A percentile compares a stretch with the other conserved stretches of the same genome.
Conservation (phyloP, 1,140 invertebrate genomes). For the Andrena cerasifolii region DNA sequence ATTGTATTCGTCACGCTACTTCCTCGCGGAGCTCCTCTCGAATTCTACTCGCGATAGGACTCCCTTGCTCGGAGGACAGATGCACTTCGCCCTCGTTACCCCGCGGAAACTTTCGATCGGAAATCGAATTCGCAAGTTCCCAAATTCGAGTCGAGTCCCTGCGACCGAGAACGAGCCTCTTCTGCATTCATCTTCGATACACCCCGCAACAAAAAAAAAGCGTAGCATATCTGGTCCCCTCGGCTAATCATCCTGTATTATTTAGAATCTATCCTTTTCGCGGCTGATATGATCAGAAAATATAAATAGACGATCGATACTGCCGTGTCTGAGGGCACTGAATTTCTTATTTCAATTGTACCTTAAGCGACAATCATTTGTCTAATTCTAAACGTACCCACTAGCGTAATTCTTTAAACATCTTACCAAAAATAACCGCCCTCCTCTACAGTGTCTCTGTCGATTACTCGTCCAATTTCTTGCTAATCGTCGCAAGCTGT, state of each 20-base stretch:
- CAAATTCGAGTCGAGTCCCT: too few relatives aligned
- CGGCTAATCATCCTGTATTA: background rate
- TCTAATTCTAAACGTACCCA: too few relatives aligned
- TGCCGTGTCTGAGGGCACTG: background rate
- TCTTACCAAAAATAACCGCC: too few relatives aligned
- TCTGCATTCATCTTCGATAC: conserved; percentile 16
- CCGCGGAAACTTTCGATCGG: background rate
- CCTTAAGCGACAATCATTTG: background rate
- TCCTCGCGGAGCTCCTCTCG: background rate
- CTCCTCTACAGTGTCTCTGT: too few relatives aligned
- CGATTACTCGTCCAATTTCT: too few relatives aligned
- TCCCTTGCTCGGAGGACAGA: conserved; percentile 7
- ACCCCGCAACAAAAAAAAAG: background rate
- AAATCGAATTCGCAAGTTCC: background rate
- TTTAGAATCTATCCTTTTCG: background rate
- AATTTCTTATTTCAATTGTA: background rate
- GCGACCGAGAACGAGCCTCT: background rate
- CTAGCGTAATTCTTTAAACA: too few relatives aligned
- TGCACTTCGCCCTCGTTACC: conserved; percentile 18
- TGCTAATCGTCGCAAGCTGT: too few relatives aligned
- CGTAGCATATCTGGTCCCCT: background rate
- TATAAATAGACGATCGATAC: background rate
- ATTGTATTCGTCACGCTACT: conserved; percentile 6
- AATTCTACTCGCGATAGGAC: conserved; percentile 16
- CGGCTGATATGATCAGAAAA: background rate